These are phyloP conservation scores for Drosophila incognita DNA, from an alignment of 2,888 invertebrate genomes.

Conservation along the genomic window DNA sequence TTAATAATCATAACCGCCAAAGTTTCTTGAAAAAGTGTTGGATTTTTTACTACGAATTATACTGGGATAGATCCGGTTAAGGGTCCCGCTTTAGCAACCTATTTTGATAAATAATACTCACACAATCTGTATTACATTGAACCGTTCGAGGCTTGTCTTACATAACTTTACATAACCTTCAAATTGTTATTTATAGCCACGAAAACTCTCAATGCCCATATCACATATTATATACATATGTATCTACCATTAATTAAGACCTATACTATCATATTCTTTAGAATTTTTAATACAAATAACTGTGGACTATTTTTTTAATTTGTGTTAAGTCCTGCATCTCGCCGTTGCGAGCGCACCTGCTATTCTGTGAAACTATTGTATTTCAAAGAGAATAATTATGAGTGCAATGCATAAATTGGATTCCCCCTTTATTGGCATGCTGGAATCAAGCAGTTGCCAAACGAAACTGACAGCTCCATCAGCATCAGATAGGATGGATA, in stretches of 20 bases:
- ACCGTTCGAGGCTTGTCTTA: background rate
- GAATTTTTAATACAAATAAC: background rate
- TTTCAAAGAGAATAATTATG: background rate
- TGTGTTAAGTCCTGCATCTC: background rate
- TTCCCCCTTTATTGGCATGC: background rate
- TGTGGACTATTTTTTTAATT: background rate
- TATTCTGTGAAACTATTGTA: background rate
- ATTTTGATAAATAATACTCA: background rate
- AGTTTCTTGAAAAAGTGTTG: background rate
- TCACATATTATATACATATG: no score
- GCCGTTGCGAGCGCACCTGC: background rate
- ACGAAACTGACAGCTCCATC: constrained; percentile 7
- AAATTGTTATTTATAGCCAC: background rate
- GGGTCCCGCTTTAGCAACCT: background rate
- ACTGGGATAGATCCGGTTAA: background rate
- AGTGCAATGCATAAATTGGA: background rate
- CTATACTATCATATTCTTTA: background rate
- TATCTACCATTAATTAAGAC: background rate
- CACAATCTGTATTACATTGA: background rate
- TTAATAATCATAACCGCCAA: background rate
- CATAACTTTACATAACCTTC: background rate
- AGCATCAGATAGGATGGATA: background rate
- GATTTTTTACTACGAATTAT: background rate
- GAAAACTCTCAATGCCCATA: background rate
- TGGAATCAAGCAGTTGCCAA: background rate